Evolutionary conservation across 2,797 vertebrate species (phyloP), one percentile per base, ranked within the genome.

Genomic region (Cichlasoma orientale): DNA sequence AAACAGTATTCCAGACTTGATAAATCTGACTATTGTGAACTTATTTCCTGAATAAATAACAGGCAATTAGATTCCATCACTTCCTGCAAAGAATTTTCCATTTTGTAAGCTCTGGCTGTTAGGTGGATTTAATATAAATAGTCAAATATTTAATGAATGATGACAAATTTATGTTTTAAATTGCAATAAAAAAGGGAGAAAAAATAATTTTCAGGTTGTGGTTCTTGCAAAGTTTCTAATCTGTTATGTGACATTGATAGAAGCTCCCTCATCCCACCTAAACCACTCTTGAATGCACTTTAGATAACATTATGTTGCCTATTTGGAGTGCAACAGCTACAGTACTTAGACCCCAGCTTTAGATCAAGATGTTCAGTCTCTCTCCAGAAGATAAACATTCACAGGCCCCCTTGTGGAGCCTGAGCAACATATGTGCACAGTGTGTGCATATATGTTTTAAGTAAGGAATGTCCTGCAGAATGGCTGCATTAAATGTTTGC

Each of bases 351-450:
- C 25, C 41, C 19, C 44, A 14, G 69, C n/a, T 59, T 52, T 7
- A 50, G 16, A 82, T 47, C 50, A 69, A 75, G 31, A 61, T 16
- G 47, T 68, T 68, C 29, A 8, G 18, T 72, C 33, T 82, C 47
- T 50, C 61, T 78, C 33, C 63, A 61, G 31, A 71, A 69, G 66
- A 57, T 33, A 77, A 83, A 89, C 78, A 68, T 90, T 82, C 74
- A 90, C 33, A 77, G 80, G 93, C 92, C 94, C 94, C 92, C 94
- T 95, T 87, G 93, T 94, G 94, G 94, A 93, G 71, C 47, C 41
- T 8, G 25, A 52, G 18, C 59, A 88, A 55, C 58, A 79, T 21
- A 27, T 72, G 75, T 79, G 78, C 59, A 50, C 56, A 56, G 57
- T 33, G 52, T 52, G 72, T 74, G 61, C 31, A 50, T 72, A n/a